A percentile compares a stretch with the other conserved stretches of the same genome.
Conservation (phyloP, 2,113 vertebrate genomes). For the Hipposideros armiger region DNA sequence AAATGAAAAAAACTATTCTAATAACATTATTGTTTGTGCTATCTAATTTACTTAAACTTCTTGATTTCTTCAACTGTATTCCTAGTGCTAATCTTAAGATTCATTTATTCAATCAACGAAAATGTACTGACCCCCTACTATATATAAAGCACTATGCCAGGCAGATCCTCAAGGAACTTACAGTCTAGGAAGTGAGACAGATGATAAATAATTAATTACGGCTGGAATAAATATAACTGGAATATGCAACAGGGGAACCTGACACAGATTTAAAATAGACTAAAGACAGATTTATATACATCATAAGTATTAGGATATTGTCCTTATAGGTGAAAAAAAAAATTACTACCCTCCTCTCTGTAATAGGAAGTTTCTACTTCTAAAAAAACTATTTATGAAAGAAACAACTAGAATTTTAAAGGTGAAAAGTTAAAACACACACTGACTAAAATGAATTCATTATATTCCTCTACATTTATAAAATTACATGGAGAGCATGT, state of each 20-base stretch:
- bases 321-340: background rate
- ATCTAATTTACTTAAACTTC: conserved; percentile 42
- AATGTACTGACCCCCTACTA: background rate
- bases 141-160: background rate
- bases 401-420: conserved; percentile 5
- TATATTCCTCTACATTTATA: conserved; percentile 14
- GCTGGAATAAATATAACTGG: background rate
- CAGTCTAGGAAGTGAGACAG: background rate
- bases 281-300: conserved; percentile 16
- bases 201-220: background rate
- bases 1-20: background rate
- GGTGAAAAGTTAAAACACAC: conserved; percentile 39
- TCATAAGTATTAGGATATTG: conserved; percentile 28
- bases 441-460: conserved; percentile 22
- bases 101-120: conserved; percentile 52
- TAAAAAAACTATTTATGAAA: conserved; percentile 34
- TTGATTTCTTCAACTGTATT: conserved; percentile 15
- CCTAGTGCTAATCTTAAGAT: conserved; percentile 23
- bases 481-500: background rate
- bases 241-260: conserved; percentile 1
- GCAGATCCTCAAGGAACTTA: background rate
- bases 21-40: background rate
- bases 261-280: conserved; percentile 36
- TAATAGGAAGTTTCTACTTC: background rate
- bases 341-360: background rate